Conservation (phyloP, 2,113 vertebrate genomes). For the Austrofundulus limnaeus region DNA sequence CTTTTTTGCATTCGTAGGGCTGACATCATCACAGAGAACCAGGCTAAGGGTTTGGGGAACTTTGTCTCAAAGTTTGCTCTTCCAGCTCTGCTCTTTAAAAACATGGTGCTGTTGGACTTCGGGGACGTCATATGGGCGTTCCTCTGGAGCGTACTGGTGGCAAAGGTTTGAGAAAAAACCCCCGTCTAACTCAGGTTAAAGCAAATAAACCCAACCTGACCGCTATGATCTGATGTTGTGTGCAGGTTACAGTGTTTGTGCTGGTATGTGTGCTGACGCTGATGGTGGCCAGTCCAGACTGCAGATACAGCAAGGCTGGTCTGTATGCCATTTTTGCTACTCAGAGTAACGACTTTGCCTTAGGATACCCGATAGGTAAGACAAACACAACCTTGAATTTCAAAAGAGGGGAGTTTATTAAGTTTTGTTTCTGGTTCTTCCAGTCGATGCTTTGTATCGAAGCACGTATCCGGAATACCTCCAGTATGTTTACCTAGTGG, state of each 20-base stretch:
- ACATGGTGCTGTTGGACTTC: slow-evolving; percentile 95
- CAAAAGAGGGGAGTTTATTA: not conserved
- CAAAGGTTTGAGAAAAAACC: slow-evolving; percentile 73
- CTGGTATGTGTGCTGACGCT: slow-evolving; percentile 90
- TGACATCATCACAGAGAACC: slow-evolving; percentile 88
- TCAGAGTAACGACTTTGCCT: slow-evolving; percentile 97
- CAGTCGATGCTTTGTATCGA: slow-evolving; percentile 87
- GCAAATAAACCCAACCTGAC: not conserved
- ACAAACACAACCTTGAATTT: not conserved
- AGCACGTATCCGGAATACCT: slow-evolving; percentile 94
- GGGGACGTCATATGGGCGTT: slow-evolving; percentile 93
- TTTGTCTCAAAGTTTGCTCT: slow-evolving; percentile 97
- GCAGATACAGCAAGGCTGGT: slow-evolving; percentile 91
- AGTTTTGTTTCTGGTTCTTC: not conserved
- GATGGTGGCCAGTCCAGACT: slow-evolving; percentile 87
- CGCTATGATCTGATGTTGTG: not conserved
- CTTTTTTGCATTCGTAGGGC: slow-evolving; percentile 61
- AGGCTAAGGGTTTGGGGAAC: slow-evolving; percentile 92
- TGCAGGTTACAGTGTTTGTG: slow-evolving; percentile 89
- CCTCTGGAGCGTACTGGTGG: slow-evolving; percentile 89
- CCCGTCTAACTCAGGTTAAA: not conserved
- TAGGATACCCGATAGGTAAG: slow-evolving; percentile 98
- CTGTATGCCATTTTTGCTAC: slow-evolving; percentile 97
- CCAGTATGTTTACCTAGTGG: slow-evolving; percentile 97
- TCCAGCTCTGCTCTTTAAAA: slow-evolving; percentile 94